Evolutionary conservation across 2,888 invertebrate genomes (phyloP).

Genomic region (Ophioninae sp.): DNA sequence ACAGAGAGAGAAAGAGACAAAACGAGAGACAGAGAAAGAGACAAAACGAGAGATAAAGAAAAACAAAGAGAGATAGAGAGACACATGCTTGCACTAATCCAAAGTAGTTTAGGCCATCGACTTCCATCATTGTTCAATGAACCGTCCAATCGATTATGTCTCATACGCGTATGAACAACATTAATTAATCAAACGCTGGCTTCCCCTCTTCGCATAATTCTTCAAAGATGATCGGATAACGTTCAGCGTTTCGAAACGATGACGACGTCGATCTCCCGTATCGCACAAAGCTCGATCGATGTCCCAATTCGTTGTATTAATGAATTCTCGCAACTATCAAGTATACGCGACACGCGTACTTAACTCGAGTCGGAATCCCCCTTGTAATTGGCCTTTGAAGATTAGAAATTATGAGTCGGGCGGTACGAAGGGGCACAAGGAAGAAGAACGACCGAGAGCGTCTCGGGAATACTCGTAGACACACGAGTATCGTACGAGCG

Average conservation of each 20-base stretch:
- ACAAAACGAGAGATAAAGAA: no score
- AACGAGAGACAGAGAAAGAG: no score
- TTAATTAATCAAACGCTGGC: slow-evolving; percentile 31
- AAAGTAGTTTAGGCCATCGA: slow-evolving; percentile 67
- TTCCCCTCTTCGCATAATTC: not conserved
- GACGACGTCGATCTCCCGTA: not conserved
- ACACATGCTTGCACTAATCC: slow-evolving; percentile 56
- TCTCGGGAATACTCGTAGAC: no score
- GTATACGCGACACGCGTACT: no score
- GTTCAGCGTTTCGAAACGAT: slow-evolving; percentile 9
- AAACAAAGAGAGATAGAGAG: not conserved
- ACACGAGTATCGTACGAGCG: no score
- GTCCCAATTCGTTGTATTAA: slow-evolving; percentile 46
- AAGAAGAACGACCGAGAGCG: no score
- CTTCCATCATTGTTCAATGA: slow-evolving; percentile 59
- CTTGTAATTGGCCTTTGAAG: no score
- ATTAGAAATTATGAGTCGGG: no score
- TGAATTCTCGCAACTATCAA: slow-evolving; percentile 3
- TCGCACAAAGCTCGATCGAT: slow-evolving; percentile 15
- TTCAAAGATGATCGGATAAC: not conserved
- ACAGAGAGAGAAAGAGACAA: no score
- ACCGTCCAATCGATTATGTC: slow-evolving; percentile 63
- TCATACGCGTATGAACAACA: not conserved
- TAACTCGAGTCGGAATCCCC: no score
- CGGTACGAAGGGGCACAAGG: no score